Base-by-base conservation (phyloP, 2,113 vertebrate species). In the Myiozetetes cayanensis region DNA sequence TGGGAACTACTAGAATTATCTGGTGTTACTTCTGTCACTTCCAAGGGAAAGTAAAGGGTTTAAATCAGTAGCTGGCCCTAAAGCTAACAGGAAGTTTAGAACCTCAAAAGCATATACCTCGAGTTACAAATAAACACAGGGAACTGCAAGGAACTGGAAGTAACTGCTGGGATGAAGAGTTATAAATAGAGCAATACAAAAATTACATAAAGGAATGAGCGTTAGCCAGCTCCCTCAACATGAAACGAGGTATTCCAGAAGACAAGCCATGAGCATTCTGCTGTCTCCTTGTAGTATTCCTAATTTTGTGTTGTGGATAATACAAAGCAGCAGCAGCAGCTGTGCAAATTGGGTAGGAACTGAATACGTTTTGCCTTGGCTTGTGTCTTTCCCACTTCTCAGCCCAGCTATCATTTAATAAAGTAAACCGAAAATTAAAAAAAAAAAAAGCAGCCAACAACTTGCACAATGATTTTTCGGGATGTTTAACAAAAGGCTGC, bases 401-500 rank as follows among this genome's bases (percentile, higher is more conserved):
- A 47, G 8, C 31, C 33, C 15, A 39, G 33, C 44, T 30, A 71
- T 6, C 49, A 2, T 1, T 24, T 20, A 31, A 31, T 4, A 58
- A 96, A 96, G 96, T 50, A 95, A 93, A 86, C 67, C 10, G 25
- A 9, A 16, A 50, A 50, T n/a, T n/a, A 50, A 49, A 49, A 24
- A 49, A 49, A 13, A 23, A 22, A 22, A 27, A 21, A 49, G 22
- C 76, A 88, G 76, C 61, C 80, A 47, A 67, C 88, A 95, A 89
- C 85, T 94, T 46, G 74, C 85, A 52, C 65, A 10, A 39, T 12
- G 80, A 82, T 82, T 96, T 96, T 92, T 89, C 3, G 58, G 92
- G 80, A 94, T 92, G 93, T 97, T 97, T 97, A 97, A 97, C 97
- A 97, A 96, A 97, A 97, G 96, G 91, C 94, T 96, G 93, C 91